Evolutionary conservation across 2,113 vertebrate species (phyloP).

Genomic region (Malurus elegans): DNA sequence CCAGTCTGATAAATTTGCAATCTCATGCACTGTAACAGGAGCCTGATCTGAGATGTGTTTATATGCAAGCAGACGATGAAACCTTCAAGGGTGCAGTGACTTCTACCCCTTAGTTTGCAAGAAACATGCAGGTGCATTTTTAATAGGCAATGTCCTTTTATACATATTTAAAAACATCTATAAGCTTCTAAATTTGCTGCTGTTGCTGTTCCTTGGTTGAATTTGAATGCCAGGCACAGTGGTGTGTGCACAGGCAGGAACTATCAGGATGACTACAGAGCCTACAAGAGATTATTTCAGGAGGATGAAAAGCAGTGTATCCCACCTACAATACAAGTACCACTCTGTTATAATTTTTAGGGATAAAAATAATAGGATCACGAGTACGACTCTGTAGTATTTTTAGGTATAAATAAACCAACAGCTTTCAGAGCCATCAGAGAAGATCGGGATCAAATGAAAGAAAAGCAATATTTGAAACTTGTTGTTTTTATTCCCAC

Average conservation of each 20-base stretch:
- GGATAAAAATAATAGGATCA: neutral
- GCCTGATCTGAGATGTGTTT: neutral
- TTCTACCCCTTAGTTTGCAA: neutral
- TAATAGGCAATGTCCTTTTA: neutral
- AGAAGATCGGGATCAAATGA: neutral
- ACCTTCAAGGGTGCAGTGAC: neutral
- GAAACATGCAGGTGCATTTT: neutral
- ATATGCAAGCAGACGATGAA: neutral
- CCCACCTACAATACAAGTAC: neutral
- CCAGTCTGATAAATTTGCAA: neutral
- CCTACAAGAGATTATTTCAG: neutral
- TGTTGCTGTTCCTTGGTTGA: neutral
- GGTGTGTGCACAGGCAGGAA: neutral
- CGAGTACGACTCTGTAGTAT: neutral
- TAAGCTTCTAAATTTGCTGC: neutral
- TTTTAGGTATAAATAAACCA: neutral
- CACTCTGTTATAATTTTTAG: neutral
- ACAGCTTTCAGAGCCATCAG: conserved; percentile 10
- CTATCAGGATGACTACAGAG: neutral
- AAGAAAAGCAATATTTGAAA: neutral
- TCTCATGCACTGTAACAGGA: neutral
- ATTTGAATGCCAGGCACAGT: neutral
- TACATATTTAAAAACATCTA: neutral
- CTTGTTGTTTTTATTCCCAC: neutral
- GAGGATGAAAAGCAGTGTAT: neutral